Conservation (phyloP, 2,797 vertebrate species). For the Typhlichthys subterraneus region DNA sequence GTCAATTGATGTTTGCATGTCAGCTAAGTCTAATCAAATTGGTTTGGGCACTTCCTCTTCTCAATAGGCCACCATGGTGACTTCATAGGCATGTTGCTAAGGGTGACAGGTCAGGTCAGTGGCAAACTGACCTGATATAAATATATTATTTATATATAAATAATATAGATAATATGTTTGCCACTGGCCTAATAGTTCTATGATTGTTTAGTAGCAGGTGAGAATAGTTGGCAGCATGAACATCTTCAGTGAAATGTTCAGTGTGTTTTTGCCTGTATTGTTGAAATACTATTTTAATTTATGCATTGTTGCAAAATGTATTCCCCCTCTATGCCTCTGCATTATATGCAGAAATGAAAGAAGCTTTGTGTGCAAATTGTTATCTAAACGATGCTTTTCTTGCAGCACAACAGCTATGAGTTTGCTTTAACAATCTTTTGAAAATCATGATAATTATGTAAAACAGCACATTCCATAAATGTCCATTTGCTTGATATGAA, state of each 20-base stretch:
- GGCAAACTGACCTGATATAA: slow-evolving; percentile 39
- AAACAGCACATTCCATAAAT: slow-evolving; percentile 29
- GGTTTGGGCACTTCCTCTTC: slow-evolving; percentile 27
- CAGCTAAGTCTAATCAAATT: slow-evolving; percentile 16
- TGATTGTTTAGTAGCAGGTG: too few species aligned
- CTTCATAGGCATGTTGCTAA: slow-evolving; percentile 53
- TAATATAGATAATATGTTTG: too few species aligned
- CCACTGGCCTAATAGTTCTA: too few species aligned
- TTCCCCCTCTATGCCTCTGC: slow-evolving; percentile 18
- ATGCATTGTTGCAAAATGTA: slow-evolving; percentile 43
- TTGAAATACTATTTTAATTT: slow-evolving; percentile 24
- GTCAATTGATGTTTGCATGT: slow-evolving; percentile 33
- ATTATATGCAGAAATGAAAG: slow-evolving; percentile 25
- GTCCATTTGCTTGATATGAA: slow-evolving; percentile 20
- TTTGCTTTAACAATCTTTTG: slow-evolving; percentile 14
- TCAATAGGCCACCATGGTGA: slow-evolving; percentile 43
- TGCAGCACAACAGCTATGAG: slow-evolving; percentile 12
- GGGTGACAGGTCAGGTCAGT: slow-evolving; percentile 48
- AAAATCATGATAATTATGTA: slow-evolving; percentile 13
- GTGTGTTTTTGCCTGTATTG: neutral
- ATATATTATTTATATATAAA: too few species aligned
- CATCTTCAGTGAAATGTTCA: too few species aligned
- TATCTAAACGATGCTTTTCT: slow-evolving; percentile 24
- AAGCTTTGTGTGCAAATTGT: slow-evolving; percentile 35
- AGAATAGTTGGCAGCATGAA: too few species aligned